Evolutionary conservation across 2,797 vertebrate species (phyloP), one percentile per base, ranked within the genome.

Genomic region (Lepus townsendii): DNA sequence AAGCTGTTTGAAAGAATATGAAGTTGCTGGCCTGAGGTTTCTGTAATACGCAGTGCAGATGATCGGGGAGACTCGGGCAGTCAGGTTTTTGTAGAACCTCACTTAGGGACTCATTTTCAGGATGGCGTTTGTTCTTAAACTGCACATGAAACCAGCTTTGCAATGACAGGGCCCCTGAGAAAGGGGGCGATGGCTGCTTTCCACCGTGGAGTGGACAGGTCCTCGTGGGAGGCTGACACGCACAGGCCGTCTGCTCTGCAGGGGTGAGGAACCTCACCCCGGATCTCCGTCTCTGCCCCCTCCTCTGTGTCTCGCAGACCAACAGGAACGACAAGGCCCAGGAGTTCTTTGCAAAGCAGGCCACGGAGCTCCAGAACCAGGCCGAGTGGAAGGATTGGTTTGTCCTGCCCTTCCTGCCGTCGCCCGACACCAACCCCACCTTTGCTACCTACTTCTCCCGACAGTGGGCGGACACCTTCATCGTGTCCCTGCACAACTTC

Each of bases 381-480:
- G 96, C 93, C 0, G 99, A 99, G 96, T 99, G 99, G 99, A 99
- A 99, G 38, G 99, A 99, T 96, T 99, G 99, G 99, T 99, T 99
- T 94, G 98, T 99, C 78, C 96, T 99, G 97, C 99, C 99, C 0
- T 99, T 99, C 89, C 98, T 99, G 73, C 98, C 99, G 0, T 62
- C 97, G 24, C 99, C 99, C 0, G 99, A 99, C 47, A 99, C 99
- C 98, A 99, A 99, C 98, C 98, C 99, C 2, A 97, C 98, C 88
- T 99, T 99, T 4, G 98, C 99, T 6, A 98, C 99, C 0, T 99
- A 99, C 98, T 99, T 99, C 98, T 99, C 99, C 0, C 99, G 99
- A 60, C 99, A 99, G 88, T 99, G 99, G 99, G 98, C 99, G 0
- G 99, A 99, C 98, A 99, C 99, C 0, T 99, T 99, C 98, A 98